A percentile compares a stretch with the other conserved stretches of the same genome.
Conservation (phyloP, 2,888 invertebrate genomes). For the Netelia inedita region DNA sequence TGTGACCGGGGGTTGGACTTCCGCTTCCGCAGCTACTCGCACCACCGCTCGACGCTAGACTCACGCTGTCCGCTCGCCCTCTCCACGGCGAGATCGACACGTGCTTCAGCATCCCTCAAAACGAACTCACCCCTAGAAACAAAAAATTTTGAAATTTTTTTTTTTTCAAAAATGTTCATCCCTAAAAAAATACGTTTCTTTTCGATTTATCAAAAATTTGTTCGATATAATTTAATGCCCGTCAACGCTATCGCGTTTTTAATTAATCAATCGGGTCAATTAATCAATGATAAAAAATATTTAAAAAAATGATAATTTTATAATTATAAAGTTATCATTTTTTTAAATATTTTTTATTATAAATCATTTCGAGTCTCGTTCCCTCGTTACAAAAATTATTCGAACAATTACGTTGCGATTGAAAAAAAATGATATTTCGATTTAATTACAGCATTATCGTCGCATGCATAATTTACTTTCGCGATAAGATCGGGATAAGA, state of each 20-base stretch:
- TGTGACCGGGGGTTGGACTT: constrained; percentile 90
- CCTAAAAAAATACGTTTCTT: too few relatives aligned
- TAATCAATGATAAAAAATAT: too few relatives aligned
- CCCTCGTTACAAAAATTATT: too few relatives aligned
- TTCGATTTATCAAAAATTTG: too few relatives aligned
- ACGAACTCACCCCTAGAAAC: constrained; percentile 38
- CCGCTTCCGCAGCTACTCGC: constrained; percentile 89
- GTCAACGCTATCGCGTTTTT: too few relatives aligned
- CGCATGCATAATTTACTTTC: background rate
- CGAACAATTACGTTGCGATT: background rate
- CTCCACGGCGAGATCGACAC: constrained; percentile 95
- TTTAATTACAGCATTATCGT: background rate
- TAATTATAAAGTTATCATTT: too few relatives aligned
- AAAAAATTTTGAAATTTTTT: constrained; percentile 11
- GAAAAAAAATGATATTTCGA: background rate
- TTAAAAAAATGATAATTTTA: too few relatives aligned
- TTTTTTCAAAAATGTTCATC: background rate
- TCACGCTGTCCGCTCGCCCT: constrained; percentile 93
- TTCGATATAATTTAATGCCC: too few relatives aligned
- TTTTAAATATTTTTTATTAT: background rate
- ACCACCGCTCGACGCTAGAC: constrained; percentile 89
- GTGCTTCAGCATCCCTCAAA: constrained; percentile 92
- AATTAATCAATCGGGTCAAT: background rate
- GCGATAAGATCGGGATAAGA: constrained; percentile 27
- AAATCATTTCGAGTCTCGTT: background rate